These are phyloP conservation scores for Taenaris catops DNA, from an alignment of 2,888 invertebrate genomes.

Conservation along the genomic window DNA sequence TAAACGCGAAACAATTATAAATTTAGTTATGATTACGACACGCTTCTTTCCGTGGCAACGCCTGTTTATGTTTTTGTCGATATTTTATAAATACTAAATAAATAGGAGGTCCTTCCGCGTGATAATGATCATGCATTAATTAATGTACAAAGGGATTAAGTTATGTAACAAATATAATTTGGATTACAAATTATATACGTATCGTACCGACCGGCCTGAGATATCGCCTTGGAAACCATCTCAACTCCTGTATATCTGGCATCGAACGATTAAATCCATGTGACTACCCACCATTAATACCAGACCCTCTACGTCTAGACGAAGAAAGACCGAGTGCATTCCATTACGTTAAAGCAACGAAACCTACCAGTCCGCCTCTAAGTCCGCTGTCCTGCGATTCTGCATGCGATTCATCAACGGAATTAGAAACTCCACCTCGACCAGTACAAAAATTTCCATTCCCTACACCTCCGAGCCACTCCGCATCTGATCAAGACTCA, in stretches of 20 bases:
- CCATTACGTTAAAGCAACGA: slow-evolving; percentile 57
- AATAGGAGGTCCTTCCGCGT: too few species aligned
- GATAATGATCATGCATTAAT: too few species aligned
- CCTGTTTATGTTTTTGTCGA: too few species aligned
- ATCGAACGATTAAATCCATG: slow-evolving; percentile 54
- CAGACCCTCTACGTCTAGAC: slow-evolving; percentile 71
- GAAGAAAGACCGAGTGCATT: slow-evolving; percentile 67
- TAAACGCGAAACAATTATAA: too few species aligned
- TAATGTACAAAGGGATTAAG: too few species aligned
- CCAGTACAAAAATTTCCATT: slow-evolving; percentile 63
- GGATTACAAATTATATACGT: too few species aligned
- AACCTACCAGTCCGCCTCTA: slow-evolving; percentile 82
- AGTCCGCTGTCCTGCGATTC: slow-evolving; percentile 87
- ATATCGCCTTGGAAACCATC: slow-evolving; percentile 83
- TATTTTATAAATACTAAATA: too few species aligned
- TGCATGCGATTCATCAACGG: slow-evolving; percentile 82
- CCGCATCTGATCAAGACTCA: slow-evolving; percentile 76
- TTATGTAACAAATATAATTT: too few species aligned
- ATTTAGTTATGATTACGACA: too few species aligned
- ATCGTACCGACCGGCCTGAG: slow-evolving; percentile 80
- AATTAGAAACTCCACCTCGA: slow-evolving; percentile 73
- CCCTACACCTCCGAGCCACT: slow-evolving; percentile 81
- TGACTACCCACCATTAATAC: slow-evolving; percentile 76
- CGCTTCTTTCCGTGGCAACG: too few species aligned
- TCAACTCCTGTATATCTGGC: slow-evolving; percentile 82